Evolutionary conservation across 2,113 vertebrate genomes (phyloP).

Genomic region (Tringa solitaria): DNA sequence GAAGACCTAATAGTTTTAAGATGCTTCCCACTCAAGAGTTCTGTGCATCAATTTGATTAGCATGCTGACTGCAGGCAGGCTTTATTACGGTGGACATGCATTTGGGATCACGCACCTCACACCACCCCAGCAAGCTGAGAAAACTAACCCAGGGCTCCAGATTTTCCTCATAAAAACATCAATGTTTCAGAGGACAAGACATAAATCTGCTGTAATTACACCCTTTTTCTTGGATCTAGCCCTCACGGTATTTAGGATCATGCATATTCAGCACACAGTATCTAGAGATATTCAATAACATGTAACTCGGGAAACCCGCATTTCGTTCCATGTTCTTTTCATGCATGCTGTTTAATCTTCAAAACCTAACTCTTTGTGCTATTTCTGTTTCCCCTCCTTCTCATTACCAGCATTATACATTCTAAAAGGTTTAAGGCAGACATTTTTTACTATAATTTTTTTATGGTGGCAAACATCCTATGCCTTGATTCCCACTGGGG

Average conservation of each 20-base stretch:
- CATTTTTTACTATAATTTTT: background rate
- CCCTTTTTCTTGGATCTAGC: background rate
- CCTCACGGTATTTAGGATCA: background rate
- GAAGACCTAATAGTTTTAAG: background rate
- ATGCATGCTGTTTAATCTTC: background rate
- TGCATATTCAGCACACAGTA: rapidly evolving
- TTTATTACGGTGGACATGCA: background rate
- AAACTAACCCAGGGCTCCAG: background rate
- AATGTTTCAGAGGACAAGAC: background rate
- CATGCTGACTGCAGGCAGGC: background rate
- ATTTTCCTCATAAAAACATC: background rate
- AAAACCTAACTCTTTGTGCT: background rate
- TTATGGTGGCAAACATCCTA: background rate
- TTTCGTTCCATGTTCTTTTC: background rate
- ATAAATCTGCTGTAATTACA: background rate
- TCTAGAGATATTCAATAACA: background rate
- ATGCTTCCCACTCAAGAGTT: background rate
- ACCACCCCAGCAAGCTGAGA: background rate
- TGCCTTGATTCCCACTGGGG: background rate
- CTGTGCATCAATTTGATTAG: background rate
- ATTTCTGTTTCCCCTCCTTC: background rate
- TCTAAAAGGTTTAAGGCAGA: background rate
- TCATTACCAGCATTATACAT: background rate
- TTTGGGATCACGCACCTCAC: background rate
- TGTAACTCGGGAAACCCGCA: background rate